A percentile compares a stretch with the other conserved stretches of the same genome.
phyloP scores from a whole-genome alignment of 2,888 invertebrate species.

The Amphipoea oculea region DNA sequence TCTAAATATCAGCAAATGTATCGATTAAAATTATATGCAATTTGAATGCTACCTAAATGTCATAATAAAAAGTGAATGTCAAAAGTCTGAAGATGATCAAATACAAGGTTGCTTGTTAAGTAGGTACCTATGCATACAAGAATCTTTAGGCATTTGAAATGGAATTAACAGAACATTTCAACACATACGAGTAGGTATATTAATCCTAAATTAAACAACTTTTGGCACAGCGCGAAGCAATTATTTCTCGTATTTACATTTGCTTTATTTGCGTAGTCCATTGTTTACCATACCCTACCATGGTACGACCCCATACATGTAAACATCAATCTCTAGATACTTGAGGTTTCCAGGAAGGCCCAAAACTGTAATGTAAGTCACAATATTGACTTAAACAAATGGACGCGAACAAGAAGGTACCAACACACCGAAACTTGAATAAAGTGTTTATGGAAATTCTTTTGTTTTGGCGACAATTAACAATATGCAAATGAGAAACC shows the following conservation, averaged over 20 bases:
- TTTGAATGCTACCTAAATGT: slow-evolving; percentile 29
- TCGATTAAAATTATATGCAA: slow-evolving; percentile 21
- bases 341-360: slow-evolving; percentile 56
- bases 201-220: slow-evolving; percentile 49
- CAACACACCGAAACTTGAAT: slow-evolving; percentile 25
- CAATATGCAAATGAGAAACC: slow-evolving; percentile 49
- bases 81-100: slow-evolving; percentile 46
- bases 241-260: slow-evolving; percentile 57
- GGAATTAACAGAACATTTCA: slow-evolving; percentile 36
- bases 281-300: slow-evolving; percentile 62
- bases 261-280: slow-evolving; percentile 62
- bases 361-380: slow-evolving; percentile 48
- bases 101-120: slow-evolving; percentile 38
- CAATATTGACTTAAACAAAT: slow-evolving; percentile 57
- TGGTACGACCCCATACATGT: slow-evolving; percentile 42
- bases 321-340: slow-evolving; percentile 60
- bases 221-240: slow-evolving; percentile 36
- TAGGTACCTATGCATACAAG: slow-evolving; percentile 6
- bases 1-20: not conserved
- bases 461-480: slow-evolving; percentile 42
- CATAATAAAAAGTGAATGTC: slow-evolving; percentile 39
- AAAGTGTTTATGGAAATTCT: slow-evolving; percentile 28
- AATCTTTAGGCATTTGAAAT: slow-evolving; percentile 25
- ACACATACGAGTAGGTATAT: slow-evolving; percentile 3
- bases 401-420: slow-evolving; percentile 28